Percentiles rank a stretch among this genome's conserved stretches.
Evolutionary conservation across 2,888 invertebrate species (phyloP).

Genomic region (Spisula solida): DNA sequence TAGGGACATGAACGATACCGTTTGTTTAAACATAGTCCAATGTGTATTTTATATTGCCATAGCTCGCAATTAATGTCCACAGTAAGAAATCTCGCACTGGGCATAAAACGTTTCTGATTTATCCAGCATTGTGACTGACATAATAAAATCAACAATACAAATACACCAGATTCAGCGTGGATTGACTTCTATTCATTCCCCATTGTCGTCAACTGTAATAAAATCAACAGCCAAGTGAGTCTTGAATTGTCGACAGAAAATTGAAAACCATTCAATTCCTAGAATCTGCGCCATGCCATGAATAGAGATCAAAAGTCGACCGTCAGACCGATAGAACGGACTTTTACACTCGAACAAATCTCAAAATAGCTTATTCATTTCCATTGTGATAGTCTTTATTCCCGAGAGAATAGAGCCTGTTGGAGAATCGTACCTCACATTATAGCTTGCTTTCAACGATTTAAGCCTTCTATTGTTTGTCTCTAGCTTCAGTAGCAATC

Average conservation of each 20-base stretch:
- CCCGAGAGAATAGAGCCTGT: slow-evolving; percentile 54
- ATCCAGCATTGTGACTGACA: slow-evolving; percentile 80
- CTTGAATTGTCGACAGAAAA: slow-evolving; percentile 84
- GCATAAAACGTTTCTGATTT: slow-evolving; percentile 69
- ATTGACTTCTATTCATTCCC: slow-evolving; percentile 82
- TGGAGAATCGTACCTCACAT: slow-evolving; percentile 46
- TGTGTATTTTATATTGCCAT: not conserved
- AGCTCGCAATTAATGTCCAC: not conserved
- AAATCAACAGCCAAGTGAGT: slow-evolving; percentile 85
- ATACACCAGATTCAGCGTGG: slow-evolving; percentile 81
- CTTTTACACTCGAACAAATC: slow-evolving; percentile 80
- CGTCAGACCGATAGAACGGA: slow-evolving; percentile 72
- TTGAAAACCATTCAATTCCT: slow-evolving; percentile 86
- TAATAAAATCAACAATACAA: slow-evolving; percentile 84
- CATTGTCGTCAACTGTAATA: slow-evolving; percentile 83
- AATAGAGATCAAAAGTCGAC: slow-evolving; percentile 77
- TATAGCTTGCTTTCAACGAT: slow-evolving; percentile 30
- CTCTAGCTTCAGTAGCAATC: slow-evolving; percentile 30
- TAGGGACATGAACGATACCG: too few relatives aligned
- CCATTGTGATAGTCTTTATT: slow-evolving; percentile 62
- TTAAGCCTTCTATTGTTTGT: slow-evolving; percentile 43
- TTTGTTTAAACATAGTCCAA: too few relatives aligned
- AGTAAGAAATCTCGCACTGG: not conserved
- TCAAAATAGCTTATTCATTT: slow-evolving; percentile 76
- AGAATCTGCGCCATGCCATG: slow-evolving; percentile 77